Evolutionary conservation across 1,140 invertebrate genomes (phyloP), one percentile per base, ranked within the genome.

Genomic region (Conus betulinus): DNA sequence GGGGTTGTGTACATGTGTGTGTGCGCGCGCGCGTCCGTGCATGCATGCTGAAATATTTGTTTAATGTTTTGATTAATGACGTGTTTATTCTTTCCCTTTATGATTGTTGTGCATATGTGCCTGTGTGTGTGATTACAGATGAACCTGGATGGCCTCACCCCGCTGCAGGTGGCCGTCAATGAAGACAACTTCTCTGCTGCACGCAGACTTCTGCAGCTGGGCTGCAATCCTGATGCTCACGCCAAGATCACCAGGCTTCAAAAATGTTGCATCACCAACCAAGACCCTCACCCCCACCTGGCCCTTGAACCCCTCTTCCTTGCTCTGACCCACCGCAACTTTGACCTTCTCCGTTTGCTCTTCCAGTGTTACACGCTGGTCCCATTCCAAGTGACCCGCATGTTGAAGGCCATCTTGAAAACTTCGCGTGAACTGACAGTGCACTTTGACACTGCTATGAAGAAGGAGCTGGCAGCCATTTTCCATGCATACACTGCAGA

Each of bases 231-330:
- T 5, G 90, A 93, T 79, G 91, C 91, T 57, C 92, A 93, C 81
- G 87, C 89, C 13, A 91, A 92, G 79, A 90, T 92, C 52, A 92
- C 60, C 23, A 52, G 57, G n/a, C 27, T 93, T 51, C 91, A 91
- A 87, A 90, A 91, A 60, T 95, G 94, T 71, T 95, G 94, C 89
- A 71, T 92, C 13, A 63, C 88, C 13, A 92, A 93, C 71, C 90
- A 93, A 51, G 94, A 95, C 86, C 52, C 89, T 20, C 94, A 95
- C 89, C 94, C 94, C 53, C 94, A 95, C 89, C 92, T 95, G 88
- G 92, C 92, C 76, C 89, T 95, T 52, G 93, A 94, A 84, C 95
- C 95, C 15, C 79, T 95, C 51, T 95, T 93, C 89, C 81, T 93
- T 67, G 93, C 94, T 39, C 79, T 94, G 74, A 93, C 93, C 60